Evolutionary conservation across 2,113 vertebrate genomes (phyloP).

Genomic region (Clarias gariepinus): DNA sequence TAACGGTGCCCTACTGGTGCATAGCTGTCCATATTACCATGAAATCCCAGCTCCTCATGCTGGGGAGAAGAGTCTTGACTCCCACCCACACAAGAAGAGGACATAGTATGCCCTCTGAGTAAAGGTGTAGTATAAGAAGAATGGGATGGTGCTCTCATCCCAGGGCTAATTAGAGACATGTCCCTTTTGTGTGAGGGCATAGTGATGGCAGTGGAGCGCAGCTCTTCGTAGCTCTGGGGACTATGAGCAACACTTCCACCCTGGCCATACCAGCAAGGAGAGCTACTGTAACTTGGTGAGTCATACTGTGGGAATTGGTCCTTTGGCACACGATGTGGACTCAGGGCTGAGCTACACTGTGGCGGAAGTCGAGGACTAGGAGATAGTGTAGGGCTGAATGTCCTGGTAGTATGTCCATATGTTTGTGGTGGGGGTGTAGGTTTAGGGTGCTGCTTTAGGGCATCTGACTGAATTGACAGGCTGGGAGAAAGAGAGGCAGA

Average conservation of each 20-base stretch:
- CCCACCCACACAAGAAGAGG: conserved; percentile 70
- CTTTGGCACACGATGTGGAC: conserved; percentile 77
- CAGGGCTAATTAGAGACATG: conserved; percentile 71
- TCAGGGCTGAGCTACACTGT: conserved; percentile 86
- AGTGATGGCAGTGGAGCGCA: conserved; percentile 79
- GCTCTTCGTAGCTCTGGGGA: conserved; percentile 86
- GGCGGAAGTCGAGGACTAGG: conserved; percentile 85
- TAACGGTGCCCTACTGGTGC: conserved; percentile 89
- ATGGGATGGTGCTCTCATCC: conserved; percentile 69
- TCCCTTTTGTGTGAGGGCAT: conserved; percentile 82
- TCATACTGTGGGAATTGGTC: conserved; percentile 93
- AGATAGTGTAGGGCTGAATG: conserved; percentile 92
- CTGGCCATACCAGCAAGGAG: conserved; percentile 93
- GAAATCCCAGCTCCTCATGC: conserved; percentile 79
- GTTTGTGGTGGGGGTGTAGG: conserved; percentile 81
- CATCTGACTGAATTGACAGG: conserved; percentile 79
- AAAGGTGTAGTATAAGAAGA: conserved; percentile 62
- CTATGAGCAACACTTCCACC: conserved; percentile 79
- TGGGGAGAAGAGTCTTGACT: conserved; percentile 89
- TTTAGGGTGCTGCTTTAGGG: conserved; percentile 82
- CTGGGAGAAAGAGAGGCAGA: conserved; percentile 83
- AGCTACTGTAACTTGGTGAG: conserved; percentile 93
- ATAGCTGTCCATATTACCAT: conserved; percentile 76
- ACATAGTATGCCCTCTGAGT: conserved; percentile 65
- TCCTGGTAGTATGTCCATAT: conserved; percentile 77